Evolutionary conservation across 2,888 invertebrate genomes (phyloP), one percentile per base, ranked within the genome.

Genomic region (Perithous albicinctus): DNA sequence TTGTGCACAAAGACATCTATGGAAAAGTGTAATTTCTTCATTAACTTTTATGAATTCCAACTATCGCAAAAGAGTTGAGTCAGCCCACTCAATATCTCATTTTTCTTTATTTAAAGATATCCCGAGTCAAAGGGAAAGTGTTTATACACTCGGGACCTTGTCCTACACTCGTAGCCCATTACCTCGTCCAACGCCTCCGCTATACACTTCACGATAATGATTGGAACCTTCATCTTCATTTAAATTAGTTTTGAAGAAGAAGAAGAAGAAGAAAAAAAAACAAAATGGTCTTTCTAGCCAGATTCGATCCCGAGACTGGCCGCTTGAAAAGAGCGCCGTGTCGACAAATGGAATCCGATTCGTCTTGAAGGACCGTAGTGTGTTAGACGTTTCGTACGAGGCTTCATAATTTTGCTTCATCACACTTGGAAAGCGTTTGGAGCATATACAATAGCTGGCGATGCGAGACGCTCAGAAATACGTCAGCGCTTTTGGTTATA

Each of bases 1-100:
- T 41, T 41, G 41, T n/a, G 41, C 3, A 41, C 41, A n/a, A 41
- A 41, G 41, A n/a, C 41, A 12, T 3, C 41, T 10, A 41, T 41
- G 20, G n/a, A n/a, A 23, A 38, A 10, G 12, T 38, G 26, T 10
- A 63, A 41, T 41, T 38, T 38, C 18, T 41, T 63, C 23, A 20
- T 18, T 4, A 8, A 38, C n/a, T 63, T 10, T 63, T 23, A 20
- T 63, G n/a, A 20, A 38, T 38, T 20, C 0, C 23, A 41, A 38
- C 38, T 20, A 63, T 63, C 61, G 38, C n/a, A 12, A 20, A 63
- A 63, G 10, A 63, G 61, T 63, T 38, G 61, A 63, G 61, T 63
- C 61, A 63, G 10, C 56, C 61, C 12, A 35, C n/a, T n/a, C n/a
- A n/a, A n/a, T n/a, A n/a, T n/a, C n/a, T n/a, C n/a, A 18, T 12